Base-by-base conservation (phyloP, 1,140 invertebrate species). In the Eubasilissa regina region DNA sequence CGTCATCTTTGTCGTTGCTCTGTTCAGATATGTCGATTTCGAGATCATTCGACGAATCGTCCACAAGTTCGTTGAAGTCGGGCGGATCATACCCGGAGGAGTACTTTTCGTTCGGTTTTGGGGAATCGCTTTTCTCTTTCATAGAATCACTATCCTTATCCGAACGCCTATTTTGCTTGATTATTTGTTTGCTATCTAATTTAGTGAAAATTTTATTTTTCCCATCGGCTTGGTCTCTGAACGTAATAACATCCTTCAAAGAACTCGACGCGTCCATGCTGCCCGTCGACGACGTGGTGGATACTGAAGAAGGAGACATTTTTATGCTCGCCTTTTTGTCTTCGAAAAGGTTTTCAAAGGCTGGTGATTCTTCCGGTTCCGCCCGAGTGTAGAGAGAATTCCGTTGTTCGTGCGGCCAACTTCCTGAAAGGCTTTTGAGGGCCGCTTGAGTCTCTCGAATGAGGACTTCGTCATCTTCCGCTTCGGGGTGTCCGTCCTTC, bases 371-470 rank as follows among this genome's bases (percentile, higher is more conserved):
- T 75, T 95, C 94, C 73, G 93, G 92, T 78, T 92, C 92, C n/a
- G 91, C 90, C 48, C 91, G 87, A 25, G 91, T 91, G 80, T 94
- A 94, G 13, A 91, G 85, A 15, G 91, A 91, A 12, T 91, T 90
- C 17, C 92, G 87, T 0, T 93, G 90, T 3, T 92, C 93, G 48
- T 89, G 87, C 0, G 92, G 91, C 94, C 95, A 96, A 84, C 92
- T 95, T 4, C 94, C 95, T 0, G 95, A 96, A 0, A 97, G 87
- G 84, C 93, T 95, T 84, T 95, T 95, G 48, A 97, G 86, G 0
- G 95, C 95, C 3, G 94, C 94, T 85, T 97, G 95, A 0, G 96
- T 96, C 86, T 97, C 96, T 58, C 94, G 89, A 75, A 97, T 96
- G 8, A 95, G 88, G 1, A 93, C 94, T 85, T 95, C 94, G 81